phyloP scores from a whole-genome alignment of 2,797 vertebrate species.

The Clarias laeviceps region DNA sequence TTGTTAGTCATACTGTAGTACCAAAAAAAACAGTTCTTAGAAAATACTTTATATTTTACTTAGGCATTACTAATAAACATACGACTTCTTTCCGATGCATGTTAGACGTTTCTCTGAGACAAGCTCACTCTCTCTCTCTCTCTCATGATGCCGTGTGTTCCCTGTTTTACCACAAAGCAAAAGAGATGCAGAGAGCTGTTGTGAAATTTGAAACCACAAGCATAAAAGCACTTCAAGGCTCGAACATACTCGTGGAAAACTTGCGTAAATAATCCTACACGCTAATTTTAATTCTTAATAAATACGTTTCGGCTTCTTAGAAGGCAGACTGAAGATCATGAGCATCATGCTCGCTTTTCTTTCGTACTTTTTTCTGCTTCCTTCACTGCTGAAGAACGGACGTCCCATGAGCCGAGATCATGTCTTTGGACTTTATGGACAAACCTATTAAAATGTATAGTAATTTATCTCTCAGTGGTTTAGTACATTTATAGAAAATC shows the following conservation, averaged over 20 bases:
- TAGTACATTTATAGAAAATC: too few relatives aligned
- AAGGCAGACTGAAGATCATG: background rate
- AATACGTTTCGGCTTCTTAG: background rate
- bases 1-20: too few relatives aligned
- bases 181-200: background rate
- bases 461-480: background rate
- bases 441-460: background rate
- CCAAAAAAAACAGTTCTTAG: background rate
- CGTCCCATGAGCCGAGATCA: background rate
- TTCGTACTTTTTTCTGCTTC: background rate
- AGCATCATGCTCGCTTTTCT: too few relatives aligned
- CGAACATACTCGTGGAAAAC: background rate
- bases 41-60: background rate
- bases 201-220: constrained; percentile 13
- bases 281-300: constrained; percentile 10
- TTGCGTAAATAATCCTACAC: background rate
- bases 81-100: background rate
- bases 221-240: background rate
- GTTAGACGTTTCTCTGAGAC: background rate
- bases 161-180: background rate
- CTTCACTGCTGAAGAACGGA: background rate
- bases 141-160: background rate
- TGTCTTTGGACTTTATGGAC: background rate
- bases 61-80: background rate
- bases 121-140: background rate